Evolutionary conservation across 2,797 vertebrate genomes (phyloP).

Genomic region (Leucoraja ocellata): DNA sequence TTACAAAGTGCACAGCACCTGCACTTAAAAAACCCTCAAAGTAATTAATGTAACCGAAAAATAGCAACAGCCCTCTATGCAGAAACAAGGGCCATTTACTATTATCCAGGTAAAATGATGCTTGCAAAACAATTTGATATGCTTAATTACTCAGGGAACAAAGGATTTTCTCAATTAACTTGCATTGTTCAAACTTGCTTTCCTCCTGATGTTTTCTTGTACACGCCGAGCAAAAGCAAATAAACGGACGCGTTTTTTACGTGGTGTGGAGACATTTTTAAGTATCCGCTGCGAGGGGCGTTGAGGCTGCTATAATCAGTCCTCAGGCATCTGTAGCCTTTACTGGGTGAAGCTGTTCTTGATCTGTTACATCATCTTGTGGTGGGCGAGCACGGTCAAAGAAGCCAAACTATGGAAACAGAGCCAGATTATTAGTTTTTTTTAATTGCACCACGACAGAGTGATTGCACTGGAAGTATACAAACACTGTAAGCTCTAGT

Average conservation of each 20-base stretch:
- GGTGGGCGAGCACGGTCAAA: conserved; percentile 88
- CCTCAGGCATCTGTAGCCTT: conserved; percentile 78
- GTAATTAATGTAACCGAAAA: conserved; percentile 19
- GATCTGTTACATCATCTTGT: conserved; percentile 79
- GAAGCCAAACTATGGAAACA: conserved; percentile 81
- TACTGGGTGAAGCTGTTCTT: conserved; percentile 80
- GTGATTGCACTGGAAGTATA: conserved; percentile 39
- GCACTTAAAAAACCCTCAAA: conserved; percentile 21
- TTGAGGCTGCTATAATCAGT: conserved; percentile 13
- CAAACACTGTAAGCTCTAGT: not conserved
- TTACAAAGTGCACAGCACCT: conserved; percentile 37
- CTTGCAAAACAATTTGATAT: not conserved
- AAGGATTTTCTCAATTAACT: conserved; percentile 6
- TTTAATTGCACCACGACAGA: conserved; percentile 38
- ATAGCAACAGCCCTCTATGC: not conserved
- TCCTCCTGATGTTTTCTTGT: not conserved
- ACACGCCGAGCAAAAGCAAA: not conserved
- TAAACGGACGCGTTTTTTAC: not conserved
- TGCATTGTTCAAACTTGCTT: not conserved
- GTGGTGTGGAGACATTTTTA: conserved; percentile 3
- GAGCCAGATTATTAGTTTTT: conserved; percentile 40
- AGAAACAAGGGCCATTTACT: not conserved
- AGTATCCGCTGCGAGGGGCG: not conserved
- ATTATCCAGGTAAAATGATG: not conserved
- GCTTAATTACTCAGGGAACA: not conserved